Percentiles rank a stretch among this genome's conserved stretches.
Evolutionary conservation across 2,113 vertebrate species (phyloP).

Genomic region (Isurus oxyrinchus): DNA sequence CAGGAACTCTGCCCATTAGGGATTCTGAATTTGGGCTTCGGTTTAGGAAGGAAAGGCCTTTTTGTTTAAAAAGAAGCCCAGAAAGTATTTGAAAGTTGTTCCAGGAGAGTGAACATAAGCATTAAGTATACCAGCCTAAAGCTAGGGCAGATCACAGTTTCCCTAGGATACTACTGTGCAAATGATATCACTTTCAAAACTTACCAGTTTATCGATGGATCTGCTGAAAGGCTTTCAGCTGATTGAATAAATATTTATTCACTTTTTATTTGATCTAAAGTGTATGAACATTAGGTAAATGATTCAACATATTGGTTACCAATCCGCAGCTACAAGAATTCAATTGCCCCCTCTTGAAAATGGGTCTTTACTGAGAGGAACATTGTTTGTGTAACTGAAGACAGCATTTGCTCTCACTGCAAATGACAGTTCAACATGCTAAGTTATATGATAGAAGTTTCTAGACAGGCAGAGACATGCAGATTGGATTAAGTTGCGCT

Average conservation of each 20-base stretch:
- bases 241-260: not conserved
- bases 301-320: not conserved
- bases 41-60: not conserved
- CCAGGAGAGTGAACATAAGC: not conserved
- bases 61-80: not conserved
- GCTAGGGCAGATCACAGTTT: not conserved
- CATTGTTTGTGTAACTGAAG: too few relatives aligned
- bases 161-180: not conserved
- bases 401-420: too few relatives aligned
- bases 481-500: too few relatives aligned
- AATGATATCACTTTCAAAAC: not conserved
- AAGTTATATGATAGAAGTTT: too few relatives aligned
- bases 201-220: not conserved
- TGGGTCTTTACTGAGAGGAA: too few relatives aligned
- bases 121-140: not conserved
- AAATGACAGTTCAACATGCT: too few relatives aligned
- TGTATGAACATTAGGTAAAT: not conserved
- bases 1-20: not conserved
- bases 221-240: not conserved
- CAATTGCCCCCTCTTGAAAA: too few relatives aligned
- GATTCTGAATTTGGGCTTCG: not conserved
- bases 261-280: not conserved
- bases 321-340: too few relatives aligned
- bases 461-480: too few relatives aligned
- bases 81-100: not conserved